Conservation (phyloP, 1,140 invertebrate species). For the Pinna nobilis region DNA sequence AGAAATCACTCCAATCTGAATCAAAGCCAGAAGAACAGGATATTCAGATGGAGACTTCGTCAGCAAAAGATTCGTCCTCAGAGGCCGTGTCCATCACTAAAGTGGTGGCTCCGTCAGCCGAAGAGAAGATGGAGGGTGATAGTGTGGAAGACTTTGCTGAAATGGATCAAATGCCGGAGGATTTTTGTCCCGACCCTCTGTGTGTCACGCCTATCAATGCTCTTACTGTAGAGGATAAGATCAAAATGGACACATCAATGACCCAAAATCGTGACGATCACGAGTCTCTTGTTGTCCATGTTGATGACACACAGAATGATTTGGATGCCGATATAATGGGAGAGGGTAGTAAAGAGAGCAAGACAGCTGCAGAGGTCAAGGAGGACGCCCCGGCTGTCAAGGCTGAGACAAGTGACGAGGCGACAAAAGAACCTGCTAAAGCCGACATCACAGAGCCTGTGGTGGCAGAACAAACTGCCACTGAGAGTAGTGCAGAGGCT, state of each 20-base stretch:
- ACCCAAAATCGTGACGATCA: slow-evolving; percentile 39
- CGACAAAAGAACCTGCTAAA: slow-evolving; percentile 7
- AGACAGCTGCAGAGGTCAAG: slow-evolving; percentile 30
- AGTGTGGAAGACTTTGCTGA: background rate
- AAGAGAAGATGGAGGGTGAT: background rate
- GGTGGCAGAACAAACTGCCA: slow-evolving; percentile 14
- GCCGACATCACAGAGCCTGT: background rate
- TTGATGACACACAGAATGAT: slow-evolving; percentile 72
- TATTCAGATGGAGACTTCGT: background rate
- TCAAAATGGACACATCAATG: slow-evolving; percentile 7
- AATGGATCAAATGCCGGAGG: background rate
- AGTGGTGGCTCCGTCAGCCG: too few species aligned
- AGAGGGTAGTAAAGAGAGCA: slow-evolving; percentile 22
- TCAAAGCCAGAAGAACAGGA: background rate
- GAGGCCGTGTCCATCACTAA: too few species aligned
- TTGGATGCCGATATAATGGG: slow-evolving; percentile 66
- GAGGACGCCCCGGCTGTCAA: background rate
- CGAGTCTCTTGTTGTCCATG: slow-evolving; percentile 69
- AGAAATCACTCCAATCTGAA: background rate
- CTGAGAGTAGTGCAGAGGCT: slow-evolving; percentile 25
- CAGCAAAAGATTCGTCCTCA: background rate
- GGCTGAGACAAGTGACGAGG: background rate
- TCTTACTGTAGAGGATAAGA: background rate
- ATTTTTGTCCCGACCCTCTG: background rate
- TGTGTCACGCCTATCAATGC: background rate